Evolutionary conservation across 2,113 vertebrate genomes (phyloP).

Genomic region (Clarias magur): DNA sequence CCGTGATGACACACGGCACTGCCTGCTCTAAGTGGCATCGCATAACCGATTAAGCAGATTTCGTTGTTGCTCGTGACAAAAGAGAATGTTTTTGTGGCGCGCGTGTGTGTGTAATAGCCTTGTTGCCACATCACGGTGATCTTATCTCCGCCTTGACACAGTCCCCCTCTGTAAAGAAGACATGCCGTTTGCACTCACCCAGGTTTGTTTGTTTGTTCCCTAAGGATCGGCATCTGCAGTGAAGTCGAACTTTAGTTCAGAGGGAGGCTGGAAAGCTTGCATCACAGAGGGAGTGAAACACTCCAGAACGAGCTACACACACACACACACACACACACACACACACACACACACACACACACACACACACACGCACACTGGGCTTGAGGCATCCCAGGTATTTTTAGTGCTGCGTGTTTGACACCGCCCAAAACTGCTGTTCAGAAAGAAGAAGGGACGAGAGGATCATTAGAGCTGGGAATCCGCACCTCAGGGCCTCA

Average conservation of each 20-base stretch:
- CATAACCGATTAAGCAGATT: not conserved
- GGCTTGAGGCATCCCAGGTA: not conserved
- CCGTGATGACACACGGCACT: not conserved
- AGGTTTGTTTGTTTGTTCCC: not conserved
- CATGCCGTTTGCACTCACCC: not conserved
- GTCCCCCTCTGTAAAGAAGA: not conserved
- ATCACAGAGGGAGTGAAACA: slow-evolving; percentile 26
- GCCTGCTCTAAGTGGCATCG: not conserved
- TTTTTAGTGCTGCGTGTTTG: slow-evolving; percentile 16
- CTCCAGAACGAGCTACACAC: not conserved
- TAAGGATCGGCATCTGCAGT: not conserved
- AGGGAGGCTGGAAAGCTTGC: slow-evolving; percentile 31
- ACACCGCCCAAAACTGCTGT: not conserved
- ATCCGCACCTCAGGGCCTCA: not conserved
- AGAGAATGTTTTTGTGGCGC: not conserved
- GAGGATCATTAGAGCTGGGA: not conserved
- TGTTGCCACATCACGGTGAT: not conserved
- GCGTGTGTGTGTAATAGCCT: not conserved
- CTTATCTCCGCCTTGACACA: not conserved
- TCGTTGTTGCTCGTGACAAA: too few relatives aligned
- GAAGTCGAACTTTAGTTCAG: not conserved
- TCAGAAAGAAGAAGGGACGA: not conserved
- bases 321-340: not conserved
- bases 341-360: slow-evolving; percentile 1
- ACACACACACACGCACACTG: not conserved